These are phyloP conservation scores for Chloroceryle inda DNA, from an alignment of 2,797 vertebrate species.

Conservation along the genomic window DNA sequence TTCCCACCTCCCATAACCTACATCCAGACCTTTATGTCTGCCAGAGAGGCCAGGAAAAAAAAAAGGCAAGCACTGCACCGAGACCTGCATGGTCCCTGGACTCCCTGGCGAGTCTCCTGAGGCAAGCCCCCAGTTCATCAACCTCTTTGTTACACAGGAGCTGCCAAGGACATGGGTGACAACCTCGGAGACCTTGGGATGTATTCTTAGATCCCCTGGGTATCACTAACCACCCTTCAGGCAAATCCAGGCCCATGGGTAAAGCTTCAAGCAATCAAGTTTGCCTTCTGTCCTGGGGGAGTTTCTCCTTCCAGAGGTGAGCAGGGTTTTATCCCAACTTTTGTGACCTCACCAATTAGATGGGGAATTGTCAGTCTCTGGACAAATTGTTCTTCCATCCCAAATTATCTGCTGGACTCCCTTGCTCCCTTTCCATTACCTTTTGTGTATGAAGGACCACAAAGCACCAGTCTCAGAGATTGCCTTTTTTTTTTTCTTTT, in stretches of 20 bases:
- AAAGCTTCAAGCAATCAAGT: neutral
- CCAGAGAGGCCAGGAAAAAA: neutral
- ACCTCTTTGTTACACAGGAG: neutral
- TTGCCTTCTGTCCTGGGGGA: neutral
- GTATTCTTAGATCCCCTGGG: neutral
- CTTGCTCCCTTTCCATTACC: neutral
- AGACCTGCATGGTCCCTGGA: neutral
- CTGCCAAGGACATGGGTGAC: neutral
- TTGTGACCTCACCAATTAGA: neutral
- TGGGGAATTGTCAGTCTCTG: neutral
- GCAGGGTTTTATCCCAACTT: neutral
- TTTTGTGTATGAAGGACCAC: neutral
- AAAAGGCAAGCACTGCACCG: rapidly evolving
- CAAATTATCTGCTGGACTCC: neutral
- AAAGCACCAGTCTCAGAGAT: neutral
- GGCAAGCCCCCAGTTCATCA: neutral
- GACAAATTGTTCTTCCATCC: neutral
- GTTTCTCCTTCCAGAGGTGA: neutral
- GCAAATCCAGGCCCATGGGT: rapidly evolving
- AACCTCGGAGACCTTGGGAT: neutral
- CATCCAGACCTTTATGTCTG: neutral
- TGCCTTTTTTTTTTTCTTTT: neutral
- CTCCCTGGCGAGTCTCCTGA: rapidly evolving
- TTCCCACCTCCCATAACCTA: neutral
- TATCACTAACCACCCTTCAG: neutral